These are phyloP conservation scores for Acomys russatus DNA, from an alignment of 2,797 vertebrate species.

Conservation along the genomic window DNA sequence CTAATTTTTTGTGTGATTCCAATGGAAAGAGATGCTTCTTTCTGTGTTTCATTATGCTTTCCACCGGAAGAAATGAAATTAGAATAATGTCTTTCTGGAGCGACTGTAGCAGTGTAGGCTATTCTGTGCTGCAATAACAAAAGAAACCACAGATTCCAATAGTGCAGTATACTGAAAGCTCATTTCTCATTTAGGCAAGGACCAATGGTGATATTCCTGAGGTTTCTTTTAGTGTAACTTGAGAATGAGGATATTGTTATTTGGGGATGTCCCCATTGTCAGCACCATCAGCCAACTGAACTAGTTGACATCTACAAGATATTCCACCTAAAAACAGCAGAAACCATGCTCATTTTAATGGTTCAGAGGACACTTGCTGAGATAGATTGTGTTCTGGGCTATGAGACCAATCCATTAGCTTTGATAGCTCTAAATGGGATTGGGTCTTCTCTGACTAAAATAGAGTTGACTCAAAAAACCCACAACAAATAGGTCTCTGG, in stretches of 20 bases:
- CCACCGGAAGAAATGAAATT: not conserved
- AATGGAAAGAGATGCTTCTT: constrained; percentile 69
- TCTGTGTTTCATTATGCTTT: constrained; percentile 49
- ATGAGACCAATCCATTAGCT: constrained; percentile 5
- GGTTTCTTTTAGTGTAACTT: not conserved
- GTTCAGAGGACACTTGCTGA: not conserved
- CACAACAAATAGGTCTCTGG: not conserved
- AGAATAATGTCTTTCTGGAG: not conserved
- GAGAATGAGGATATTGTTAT: not conserved
- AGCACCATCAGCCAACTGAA: constrained; percentile 7
- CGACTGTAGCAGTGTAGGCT: not conserved
- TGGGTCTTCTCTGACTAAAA: not conserved
- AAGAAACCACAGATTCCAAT: not conserved
- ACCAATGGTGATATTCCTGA: not conserved
- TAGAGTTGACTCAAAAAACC: constrained; percentile 36
- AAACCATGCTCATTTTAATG: constrained; percentile 24
- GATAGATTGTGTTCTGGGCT: not conserved
- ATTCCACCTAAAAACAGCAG: not conserved
- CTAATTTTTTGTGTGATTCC: constrained; percentile 79
- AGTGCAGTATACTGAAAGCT: not conserved
- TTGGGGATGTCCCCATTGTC: not conserved
- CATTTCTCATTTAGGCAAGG: constrained; percentile 16
- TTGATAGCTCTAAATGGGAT: constrained; percentile 25
- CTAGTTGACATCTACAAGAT: not conserved
- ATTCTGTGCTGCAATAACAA: not conserved